Evolutionary conservation across 2,797 vertebrate genomes (phyloP), one percentile per base, ranked within the genome.

Genomic region (Choloepus didactylus): DNA sequence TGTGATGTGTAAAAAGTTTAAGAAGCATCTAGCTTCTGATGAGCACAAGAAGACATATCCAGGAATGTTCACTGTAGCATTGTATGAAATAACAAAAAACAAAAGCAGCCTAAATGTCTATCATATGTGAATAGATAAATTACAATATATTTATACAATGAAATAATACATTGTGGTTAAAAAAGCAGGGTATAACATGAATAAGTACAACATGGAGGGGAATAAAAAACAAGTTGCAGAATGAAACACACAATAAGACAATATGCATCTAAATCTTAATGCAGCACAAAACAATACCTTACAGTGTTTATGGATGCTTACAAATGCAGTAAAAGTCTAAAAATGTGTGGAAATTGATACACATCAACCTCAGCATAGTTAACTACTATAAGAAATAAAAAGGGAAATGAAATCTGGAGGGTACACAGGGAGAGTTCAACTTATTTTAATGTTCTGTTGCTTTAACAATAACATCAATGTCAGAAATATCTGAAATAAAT

Each of bases 381-480:
- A 87, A 59, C 35, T 82, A 62, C n/a, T 82, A 35, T 86, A 25
- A 29, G 67, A 41, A 62, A 60, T 35, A 35, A 35, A 35, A 60
- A 87, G 79, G 64, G 35, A 59, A 84, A 14, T 70, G 66, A 51
- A 16, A 51, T 70, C 73, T 86, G 38, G 41, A 49, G 25, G 83
- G 31, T 92, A 35, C 35, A 35, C 35, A 35, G 35, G 35, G 35
- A 35, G 35, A 35, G 35, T 35, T 79, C 41, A 87, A 62, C 75
- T 77, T 31, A 86, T 70, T 11, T 8, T 69, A 49, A 59, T 59
- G 51, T 79, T 69, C 79, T 87, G 60, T 80, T 93, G 46, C 66
- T 82, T 82, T 86, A 79, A 87, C 62, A 59, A 59, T 85, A 92
- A 59, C 18, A 76, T 56, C 46, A 87, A 35, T 70, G 60, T 70